Conservation (phyloP, 2,888 invertebrate species). For the Anoplius nigerrimus region DNA sequence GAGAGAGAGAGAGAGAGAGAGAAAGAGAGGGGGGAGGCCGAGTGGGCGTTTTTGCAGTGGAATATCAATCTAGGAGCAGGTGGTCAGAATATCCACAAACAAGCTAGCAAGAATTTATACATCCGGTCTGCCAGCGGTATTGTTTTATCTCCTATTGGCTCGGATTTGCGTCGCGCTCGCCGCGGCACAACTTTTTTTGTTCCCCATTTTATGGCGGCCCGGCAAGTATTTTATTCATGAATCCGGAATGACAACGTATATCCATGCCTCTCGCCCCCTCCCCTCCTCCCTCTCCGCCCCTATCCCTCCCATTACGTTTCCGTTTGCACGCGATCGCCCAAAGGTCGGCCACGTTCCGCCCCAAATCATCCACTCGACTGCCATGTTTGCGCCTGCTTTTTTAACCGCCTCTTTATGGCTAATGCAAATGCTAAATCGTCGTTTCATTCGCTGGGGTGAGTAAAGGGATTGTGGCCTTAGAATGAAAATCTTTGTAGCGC, state of each 20-base stretch:
- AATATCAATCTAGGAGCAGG: conserved; percentile 58
- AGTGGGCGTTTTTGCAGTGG: conserved; percentile 29
- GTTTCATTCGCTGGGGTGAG: background rate
- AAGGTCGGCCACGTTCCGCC: conserved; percentile 16
- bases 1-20: background rate
- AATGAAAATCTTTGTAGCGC: too few relatives aligned
- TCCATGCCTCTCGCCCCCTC: conserved; percentile 5
- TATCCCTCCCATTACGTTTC: background rate
- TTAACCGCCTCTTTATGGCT: conserved; percentile 5
- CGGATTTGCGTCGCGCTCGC: conserved; percentile 33
- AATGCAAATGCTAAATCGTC: conserved; percentile 37
- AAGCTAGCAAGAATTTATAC: conserved; percentile 53
- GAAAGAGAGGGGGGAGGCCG: background rate
- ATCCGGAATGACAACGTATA: conserved; percentile 50
- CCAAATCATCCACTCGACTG: background rate
- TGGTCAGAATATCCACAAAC: conserved; percentile 51
- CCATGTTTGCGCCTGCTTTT: conserved; percentile 7
- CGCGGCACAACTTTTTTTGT: conserved; percentile 13
- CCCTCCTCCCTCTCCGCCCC: conserved; percentile 6
- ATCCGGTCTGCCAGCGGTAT: conserved; percentile 30
- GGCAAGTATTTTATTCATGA: conserved; percentile 55
- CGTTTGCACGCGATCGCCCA: conserved; percentile 9
- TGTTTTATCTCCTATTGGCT: conserved; percentile 53
- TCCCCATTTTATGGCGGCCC: conserved; percentile 21
- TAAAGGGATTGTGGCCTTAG: too few relatives aligned